Percentiles rank a stretch among this genome's conserved stretches.
Conservation (phyloP, 2,888 invertebrate species). For the Sericinus montela region DNA sequence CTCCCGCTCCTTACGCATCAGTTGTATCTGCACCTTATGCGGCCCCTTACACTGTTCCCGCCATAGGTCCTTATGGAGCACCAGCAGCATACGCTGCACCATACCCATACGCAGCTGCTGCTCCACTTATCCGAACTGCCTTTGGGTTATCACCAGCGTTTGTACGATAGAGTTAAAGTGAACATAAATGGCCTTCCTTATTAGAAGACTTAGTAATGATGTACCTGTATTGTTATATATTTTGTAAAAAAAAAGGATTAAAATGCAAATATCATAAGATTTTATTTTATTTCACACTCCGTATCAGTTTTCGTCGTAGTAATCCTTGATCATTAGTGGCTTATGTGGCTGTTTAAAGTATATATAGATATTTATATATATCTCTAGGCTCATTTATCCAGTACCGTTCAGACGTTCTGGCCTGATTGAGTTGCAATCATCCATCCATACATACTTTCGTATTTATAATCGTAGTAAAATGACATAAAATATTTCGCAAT, state of each 20-base stretch:
- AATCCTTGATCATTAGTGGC: too few species aligned
- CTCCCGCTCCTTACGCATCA: constrained; percentile 35
- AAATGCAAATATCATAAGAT: constrained; percentile 8
- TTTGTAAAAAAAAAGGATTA: constrained; percentile 17
- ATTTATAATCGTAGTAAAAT: too few species aligned
- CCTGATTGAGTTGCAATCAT: too few species aligned
- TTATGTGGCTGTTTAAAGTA: too few species aligned
- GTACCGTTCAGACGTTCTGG: too few species aligned
- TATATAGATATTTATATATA: too few species aligned
- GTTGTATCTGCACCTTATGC: constrained; percentile 24
- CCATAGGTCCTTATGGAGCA: constrained; percentile 18
- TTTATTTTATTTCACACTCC: constrained; percentile 14
- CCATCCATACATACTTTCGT: too few species aligned
- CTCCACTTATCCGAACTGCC: constrained; percentile 47
- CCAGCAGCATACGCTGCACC: constrained; percentile 36
- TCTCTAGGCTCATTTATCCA: too few species aligned
- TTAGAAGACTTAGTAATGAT: constrained; percentile 36
- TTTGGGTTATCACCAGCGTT: constrained; percentile 59
- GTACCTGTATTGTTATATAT: constrained; percentile 13
- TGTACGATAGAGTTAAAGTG: constrained; percentile 67
- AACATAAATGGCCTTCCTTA: constrained; percentile 57
- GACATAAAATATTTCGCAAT: too few species aligned
- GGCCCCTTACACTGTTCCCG: constrained; percentile 24
- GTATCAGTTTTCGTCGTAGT: too few species aligned
- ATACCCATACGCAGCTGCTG: constrained; percentile 35